phyloP scores from a whole-genome alignment of 2,888 invertebrate genomes.

The Halictus quadricinctus region DNA sequence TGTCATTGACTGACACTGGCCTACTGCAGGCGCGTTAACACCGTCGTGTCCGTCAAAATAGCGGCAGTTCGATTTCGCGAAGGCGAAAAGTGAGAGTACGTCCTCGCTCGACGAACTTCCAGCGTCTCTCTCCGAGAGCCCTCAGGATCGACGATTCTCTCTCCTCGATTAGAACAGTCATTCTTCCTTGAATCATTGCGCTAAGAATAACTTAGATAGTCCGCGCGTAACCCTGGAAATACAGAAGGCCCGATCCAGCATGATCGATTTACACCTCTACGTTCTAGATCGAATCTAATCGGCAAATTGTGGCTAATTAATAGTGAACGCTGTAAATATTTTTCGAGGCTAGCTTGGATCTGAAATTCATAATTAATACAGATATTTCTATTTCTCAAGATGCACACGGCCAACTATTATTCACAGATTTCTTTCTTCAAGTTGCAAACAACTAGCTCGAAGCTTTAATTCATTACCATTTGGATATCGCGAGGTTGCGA shows the following conservation, averaged over 20 bases:
- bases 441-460: no score
- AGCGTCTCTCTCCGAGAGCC: neutral
- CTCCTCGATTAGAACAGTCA: neutral
- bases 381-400: no score
- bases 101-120: neutral
- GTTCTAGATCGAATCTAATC: neutral
- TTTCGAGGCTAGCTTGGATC: neutral
- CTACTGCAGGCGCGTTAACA: slow-evolving; percentile 77
- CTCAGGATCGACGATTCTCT: neutral
- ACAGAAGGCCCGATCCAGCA: neutral
- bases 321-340: neutral
- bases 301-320: neutral
- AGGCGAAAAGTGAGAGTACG: slow-evolving; percentile 74
- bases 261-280: neutral
- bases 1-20: slow-evolving; percentile 79
- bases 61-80: slow-evolving; percentile 52
- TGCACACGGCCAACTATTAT: no score
- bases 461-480: no score
- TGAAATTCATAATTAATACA: neutral
- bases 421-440: no score
- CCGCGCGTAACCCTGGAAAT: neutral
- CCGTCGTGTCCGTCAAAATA: slow-evolving; percentile 51
- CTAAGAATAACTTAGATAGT: neutral
- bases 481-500: no score
- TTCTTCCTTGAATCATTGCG: neutral